Evolutionary conservation across 1,140 invertebrate genomes (phyloP), one percentile per base, ranked within the genome.

Genomic region (Cydia strobilella): DNA sequence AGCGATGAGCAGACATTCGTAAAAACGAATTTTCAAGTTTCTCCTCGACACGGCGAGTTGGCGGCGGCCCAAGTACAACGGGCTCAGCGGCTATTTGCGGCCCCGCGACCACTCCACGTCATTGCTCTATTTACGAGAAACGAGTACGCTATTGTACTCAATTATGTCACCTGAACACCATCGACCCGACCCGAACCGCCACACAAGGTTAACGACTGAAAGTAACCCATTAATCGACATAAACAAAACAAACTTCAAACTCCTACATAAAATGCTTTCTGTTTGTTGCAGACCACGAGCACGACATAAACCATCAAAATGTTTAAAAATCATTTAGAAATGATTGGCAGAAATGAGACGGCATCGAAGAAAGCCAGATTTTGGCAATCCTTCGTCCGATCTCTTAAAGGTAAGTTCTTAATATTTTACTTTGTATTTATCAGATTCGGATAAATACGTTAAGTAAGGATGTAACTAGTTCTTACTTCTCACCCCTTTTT

Each of bases 281-380:
- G 86, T 87, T 90, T 86, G 79, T 95, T 95, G 76, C 90, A 96
- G 95, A 95, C 94, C 94, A 96, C 95, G 95, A 96, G 94, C 94
- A 93, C 93, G 93, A 94, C 94, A 94, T 94, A 95, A 94, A 83
- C 90, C 84, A 95, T 94, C 95, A 96, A 95, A 94, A 96, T 97
- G 96, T 97, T 97, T 94, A 97, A 96, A 94, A 96, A 94, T 93
- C 97, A 97, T 94, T 95, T 98, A 93, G 97, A 97, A 94, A 97
- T 97, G 96, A 97, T 98, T 93, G 96, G 97, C 93, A 96, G 96
- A 93, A 97, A 98, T 90, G 97, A 98, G 94, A 96, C 96, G 88
- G 96, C 97, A 88, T 97, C 96, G 93, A 97, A 96, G 94, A 98
- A 97, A 94, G 97, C 97, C 87, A 97, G 96, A 94, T 98, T 97